Percentiles rank a stretch among this genome's conserved stretches.
Conservation (phyloP, 1,140 invertebrate species). For the Leptopilina boulardi region DNA sequence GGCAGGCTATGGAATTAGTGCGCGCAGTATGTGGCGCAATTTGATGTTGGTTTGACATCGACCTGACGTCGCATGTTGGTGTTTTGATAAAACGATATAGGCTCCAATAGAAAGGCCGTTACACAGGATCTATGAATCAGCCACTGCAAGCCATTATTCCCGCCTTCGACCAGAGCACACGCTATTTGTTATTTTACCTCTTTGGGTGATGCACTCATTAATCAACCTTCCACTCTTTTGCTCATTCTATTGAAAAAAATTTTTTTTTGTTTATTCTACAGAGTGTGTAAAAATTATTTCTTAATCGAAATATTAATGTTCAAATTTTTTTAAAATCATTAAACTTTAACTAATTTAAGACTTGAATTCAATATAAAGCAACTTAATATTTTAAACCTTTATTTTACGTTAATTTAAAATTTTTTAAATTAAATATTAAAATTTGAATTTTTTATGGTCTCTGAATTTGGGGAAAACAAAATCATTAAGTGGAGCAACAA, state of each 20-base stretch:
- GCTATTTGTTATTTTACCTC: slow-evolving; percentile 68
- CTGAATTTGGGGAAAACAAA: too few relatives aligned
- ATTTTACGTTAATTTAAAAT: too few relatives aligned
- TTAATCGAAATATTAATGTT: too few relatives aligned
- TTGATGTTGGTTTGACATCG: slow-evolving; percentile 32
- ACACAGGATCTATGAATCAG: slow-evolving; percentile 20
- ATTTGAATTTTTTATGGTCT: too few relatives aligned
- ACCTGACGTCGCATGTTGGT: not conserved
- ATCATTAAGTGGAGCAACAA: too few relatives aligned
- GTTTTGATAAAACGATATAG: slow-evolving; percentile 24
- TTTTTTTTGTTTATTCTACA: not conserved
- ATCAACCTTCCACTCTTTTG: slow-evolving; percentile 54
- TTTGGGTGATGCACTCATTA: slow-evolving; percentile 65
- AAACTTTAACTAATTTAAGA: too few relatives aligned
- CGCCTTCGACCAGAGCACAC: slow-evolving; percentile 35
- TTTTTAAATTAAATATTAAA: too few relatives aligned
- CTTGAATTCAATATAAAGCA: too few relatives aligned
- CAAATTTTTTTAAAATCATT: not conserved
- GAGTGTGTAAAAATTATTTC: not conserved
- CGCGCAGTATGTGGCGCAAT: slow-evolving; percentile 21
- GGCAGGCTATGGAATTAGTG: slow-evolving; percentile 3
- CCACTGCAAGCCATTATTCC: not conserved
- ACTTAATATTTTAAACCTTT: too few relatives aligned
- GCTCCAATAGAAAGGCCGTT: not conserved
- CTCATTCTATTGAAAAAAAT: slow-evolving; percentile 45